A percentile compares a stretch with the other conserved stretches of the same genome.
These are phyloP conservation scores for Cinara cedri DNA, from an alignment of 2,888 invertebrate genomes.

Conservation along the genomic window DNA sequence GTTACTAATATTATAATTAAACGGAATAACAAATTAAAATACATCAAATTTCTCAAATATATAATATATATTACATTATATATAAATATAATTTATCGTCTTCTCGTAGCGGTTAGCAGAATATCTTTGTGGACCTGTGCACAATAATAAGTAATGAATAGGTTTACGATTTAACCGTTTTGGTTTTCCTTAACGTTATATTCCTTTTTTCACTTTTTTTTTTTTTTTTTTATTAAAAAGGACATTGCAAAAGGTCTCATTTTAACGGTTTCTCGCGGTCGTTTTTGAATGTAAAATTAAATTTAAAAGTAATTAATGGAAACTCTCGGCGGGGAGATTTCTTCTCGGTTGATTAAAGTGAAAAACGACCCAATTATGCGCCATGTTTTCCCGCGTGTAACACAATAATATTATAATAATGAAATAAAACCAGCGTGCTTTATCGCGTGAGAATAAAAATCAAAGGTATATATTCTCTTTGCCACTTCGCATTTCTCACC, in stretches of 20 bases:
- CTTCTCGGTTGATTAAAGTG: constrained; percentile 55
- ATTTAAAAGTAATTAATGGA: constrained; percentile 56
- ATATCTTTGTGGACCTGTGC: no score
- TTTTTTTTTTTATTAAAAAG: constrained; percentile 26
- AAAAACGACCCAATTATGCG: constrained; percentile 53
- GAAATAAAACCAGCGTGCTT: constrained; percentile 42
- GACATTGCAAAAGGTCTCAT: constrained; percentile 25
- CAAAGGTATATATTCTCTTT: constrained; percentile 18
- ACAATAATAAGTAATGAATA: no score
- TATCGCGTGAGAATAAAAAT: constrained; percentile 52
- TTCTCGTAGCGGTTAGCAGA: no score
- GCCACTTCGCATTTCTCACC: not conserved
- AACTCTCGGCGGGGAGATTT: constrained; percentile 50
- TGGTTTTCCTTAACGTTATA: constrained; percentile 4
- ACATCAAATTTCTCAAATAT: no score
- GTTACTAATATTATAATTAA: no score
- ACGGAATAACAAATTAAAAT: no score
- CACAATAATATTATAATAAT: constrained; percentile 43
- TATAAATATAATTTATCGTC: no score
- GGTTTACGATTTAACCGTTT: no score
- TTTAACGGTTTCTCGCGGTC: constrained; percentile 42
- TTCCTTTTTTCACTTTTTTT: constrained; percentile 5
- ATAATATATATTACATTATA: no score
- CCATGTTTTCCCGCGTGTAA: constrained; percentile 34
- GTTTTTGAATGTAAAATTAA: constrained; percentile 43